These are phyloP conservation scores for Andrena chrysosceles DNA, from an alignment of 2,888 invertebrate species.

Conservation along the genomic window DNA sequence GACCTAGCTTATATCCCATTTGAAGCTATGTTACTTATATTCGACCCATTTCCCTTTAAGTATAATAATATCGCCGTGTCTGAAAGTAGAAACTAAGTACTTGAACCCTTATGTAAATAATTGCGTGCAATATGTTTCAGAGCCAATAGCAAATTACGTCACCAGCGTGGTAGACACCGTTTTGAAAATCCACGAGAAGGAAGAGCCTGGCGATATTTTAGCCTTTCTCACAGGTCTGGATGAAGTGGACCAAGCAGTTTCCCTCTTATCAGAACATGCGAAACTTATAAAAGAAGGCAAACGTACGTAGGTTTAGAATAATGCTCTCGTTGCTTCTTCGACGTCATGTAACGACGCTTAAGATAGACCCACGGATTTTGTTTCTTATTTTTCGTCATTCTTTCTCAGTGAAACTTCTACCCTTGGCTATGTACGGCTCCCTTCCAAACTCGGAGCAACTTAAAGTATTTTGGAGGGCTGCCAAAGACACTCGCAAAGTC, in stretches of 20 bases:
- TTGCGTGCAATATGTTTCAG: constrained; percentile 83
- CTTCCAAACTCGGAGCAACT: constrained; percentile 92
- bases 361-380: constrained; percentile 25
- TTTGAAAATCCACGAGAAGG: constrained; percentile 94
- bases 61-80: not conserved
- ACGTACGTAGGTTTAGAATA: constrained; percentile 69
- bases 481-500: constrained; percentile 92
- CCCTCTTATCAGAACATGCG: constrained; percentile 88
- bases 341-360: constrained; percentile 29
- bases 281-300: constrained; percentile 85
- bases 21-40: too few relatives aligned
- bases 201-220: constrained; percentile 94
- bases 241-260: constrained; percentile 93
- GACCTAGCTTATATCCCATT: too few relatives aligned
- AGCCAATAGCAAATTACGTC: constrained; percentile 96
- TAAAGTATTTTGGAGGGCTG: constrained; percentile 91
- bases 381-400: constrained; percentile 39
- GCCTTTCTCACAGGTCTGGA: constrained; percentile 98
- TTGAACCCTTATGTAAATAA: not conserved
- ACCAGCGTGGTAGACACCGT: constrained; percentile 94
- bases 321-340: not conserved
- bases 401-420: constrained; percentile 86
- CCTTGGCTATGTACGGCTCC: constrained; percentile 97
- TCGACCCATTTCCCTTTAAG: not conserved
- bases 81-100: not conserved